Evolutionary conservation across 2,888 invertebrate genomes (phyloP).

Genomic region (Automeris io): DNA sequence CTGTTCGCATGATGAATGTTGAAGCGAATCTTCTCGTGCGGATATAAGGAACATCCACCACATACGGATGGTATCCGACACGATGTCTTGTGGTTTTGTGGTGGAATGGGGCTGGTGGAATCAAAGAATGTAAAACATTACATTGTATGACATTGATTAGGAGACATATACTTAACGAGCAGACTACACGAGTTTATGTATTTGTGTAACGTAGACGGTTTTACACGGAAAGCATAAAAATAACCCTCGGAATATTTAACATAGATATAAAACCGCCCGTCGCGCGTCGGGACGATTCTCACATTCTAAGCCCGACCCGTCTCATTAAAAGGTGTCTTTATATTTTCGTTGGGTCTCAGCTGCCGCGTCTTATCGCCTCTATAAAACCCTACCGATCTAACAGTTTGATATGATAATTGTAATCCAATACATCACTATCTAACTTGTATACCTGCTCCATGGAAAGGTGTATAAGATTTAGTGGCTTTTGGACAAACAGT

Average conservation of each 20-base stretch:
- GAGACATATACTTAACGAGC: too few species aligned
- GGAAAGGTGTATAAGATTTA: constrained; percentile 13
- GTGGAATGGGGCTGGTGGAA: too few species aligned
- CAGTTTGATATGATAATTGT: constrained; percentile 62
- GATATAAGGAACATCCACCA: too few species aligned
- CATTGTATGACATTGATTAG: too few species aligned
- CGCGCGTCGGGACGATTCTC: constrained; percentile 34
- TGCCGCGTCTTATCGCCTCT: constrained; percentile 53
- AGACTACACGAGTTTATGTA: not conserved
- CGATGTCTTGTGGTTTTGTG: too few species aligned
- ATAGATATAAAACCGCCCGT: constrained; percentile 38
- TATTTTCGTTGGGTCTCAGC: constrained; percentile 50
- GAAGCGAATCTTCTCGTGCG: too few species aligned
- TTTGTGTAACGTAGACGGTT: not conserved
- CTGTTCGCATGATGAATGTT: too few species aligned
- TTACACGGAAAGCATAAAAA: constrained; percentile 28
- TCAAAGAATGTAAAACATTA: too few species aligned
- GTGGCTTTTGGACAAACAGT: constrained; percentile 3
- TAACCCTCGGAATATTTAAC: constrained; percentile 42
- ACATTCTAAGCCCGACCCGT: constrained; percentile 45
- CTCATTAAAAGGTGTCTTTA: constrained; percentile 67
- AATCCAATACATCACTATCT: constrained; percentile 60
- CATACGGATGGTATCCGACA: too few species aligned
- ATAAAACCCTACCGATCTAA: constrained; percentile 56
- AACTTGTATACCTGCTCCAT: constrained; percentile 31